These are phyloP conservation scores for Meteorus sp. DNA, from an alignment of 1,140 invertebrate species.

Conservation along the genomic window DNA sequence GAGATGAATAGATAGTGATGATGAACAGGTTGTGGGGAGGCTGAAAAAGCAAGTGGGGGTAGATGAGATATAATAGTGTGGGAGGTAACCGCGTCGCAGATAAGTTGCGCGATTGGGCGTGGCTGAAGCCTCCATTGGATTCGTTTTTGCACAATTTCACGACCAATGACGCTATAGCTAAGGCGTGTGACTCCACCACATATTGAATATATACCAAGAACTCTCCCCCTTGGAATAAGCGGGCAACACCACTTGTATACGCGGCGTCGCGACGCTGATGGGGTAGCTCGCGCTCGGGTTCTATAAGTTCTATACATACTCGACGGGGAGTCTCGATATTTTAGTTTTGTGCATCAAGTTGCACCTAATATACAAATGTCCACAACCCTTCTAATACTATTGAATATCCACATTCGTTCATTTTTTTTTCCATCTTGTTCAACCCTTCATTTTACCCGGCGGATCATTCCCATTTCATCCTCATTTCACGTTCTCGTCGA, in stretches of 20 bases:
- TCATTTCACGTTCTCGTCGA: too few species aligned
- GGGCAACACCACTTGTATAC: neutral
- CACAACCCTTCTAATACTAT: constrained; percentile 35
- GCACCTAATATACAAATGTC: constrained; percentile 36
- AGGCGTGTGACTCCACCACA: constrained; percentile 12
- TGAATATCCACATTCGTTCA: neutral
- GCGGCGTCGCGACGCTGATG: neutral
- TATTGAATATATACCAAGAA: too few species aligned
- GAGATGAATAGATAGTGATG: neutral
- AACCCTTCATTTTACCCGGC: neutral
- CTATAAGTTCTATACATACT: constrained; percentile 25
- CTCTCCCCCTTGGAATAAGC: neutral
- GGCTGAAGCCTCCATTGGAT: constrained; percentile 9
- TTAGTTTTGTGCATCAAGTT: constrained; percentile 42
- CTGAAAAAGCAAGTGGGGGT: neutral
- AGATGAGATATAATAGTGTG: neutral
- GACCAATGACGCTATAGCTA: constrained; percentile 12
- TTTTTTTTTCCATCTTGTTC: neutral
- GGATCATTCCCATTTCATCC: too few species aligned
- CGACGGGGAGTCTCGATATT: constrained; percentile 45
- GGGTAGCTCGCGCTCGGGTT: neutral
- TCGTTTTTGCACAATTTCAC: constrained; percentile 15
- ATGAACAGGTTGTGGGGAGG: neutral
- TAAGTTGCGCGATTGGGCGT: constrained; percentile 16
- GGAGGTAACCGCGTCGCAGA: constrained; percentile 11